Evolutionary conservation across 2,113 vertebrate genomes (phyloP).

Genomic region (Epinephelus fuscoguttatus): DNA sequence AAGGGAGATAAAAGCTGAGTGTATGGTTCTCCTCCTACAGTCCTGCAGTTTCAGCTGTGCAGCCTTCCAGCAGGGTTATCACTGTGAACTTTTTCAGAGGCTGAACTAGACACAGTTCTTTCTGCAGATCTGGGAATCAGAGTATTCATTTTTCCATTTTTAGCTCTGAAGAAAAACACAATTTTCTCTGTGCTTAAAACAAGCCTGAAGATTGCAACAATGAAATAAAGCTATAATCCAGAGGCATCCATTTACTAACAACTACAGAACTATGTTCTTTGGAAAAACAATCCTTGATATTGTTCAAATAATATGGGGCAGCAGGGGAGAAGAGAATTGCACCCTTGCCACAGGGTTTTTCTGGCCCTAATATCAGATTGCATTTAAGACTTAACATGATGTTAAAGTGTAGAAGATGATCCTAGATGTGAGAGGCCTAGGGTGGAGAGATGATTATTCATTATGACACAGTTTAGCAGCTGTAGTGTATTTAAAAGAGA

Average conservation of each 20-base stretch:
- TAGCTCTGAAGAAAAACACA: neutral
- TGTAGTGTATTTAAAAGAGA: neutral
- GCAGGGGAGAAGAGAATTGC: neutral
- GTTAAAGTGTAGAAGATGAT: neutral
- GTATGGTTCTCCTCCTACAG: neutral
- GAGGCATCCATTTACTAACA: neutral
- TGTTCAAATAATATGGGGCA: neutral
- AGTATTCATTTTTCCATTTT: constrained; percentile 12
- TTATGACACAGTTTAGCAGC: neutral
- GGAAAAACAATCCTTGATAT: neutral
- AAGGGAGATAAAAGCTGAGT: constrained; percentile 1
- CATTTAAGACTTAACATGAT: neutral
- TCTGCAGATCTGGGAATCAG: neutral
- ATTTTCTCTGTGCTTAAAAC: neutral
- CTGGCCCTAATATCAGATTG: neutral
- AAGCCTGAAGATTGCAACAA: neutral
- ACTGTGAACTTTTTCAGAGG: neutral
- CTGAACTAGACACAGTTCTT: constrained; percentile 23
- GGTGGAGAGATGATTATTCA: neutral
- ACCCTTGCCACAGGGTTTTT: neutral
- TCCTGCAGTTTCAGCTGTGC: neutral
- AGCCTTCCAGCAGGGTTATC: constrained; percentile 2
- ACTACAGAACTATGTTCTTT: neutral
- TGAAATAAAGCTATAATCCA: constrained; percentile 1
- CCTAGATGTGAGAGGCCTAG: neutral